These are phyloP conservation scores for Mastigias papua DNA, from an alignment of 30 jellyfish, hydroid and myxozoan genomes.

Conservation along the genomic window DNA sequence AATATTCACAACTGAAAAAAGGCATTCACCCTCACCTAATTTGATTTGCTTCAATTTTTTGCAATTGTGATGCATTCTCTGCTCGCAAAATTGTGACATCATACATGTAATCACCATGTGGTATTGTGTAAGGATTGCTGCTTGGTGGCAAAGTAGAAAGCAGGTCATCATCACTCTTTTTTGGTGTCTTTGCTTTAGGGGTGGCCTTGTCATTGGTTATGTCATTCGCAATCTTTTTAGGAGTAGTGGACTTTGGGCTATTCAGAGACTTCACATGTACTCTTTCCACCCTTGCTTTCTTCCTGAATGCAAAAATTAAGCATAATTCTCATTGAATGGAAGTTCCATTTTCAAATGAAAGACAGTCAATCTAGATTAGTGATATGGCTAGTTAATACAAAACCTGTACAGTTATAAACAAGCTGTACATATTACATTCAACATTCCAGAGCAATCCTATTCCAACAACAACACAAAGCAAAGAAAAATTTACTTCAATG, in stretches of 20 bases:
- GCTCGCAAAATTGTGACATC: constrained; percentile 13
- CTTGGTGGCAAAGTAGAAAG: neutral
- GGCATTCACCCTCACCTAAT: constrained; percentile 3
- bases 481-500: no score
- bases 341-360: neutral
- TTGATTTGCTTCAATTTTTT: constrained; percentile 3
- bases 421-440: no score
- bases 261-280: neutral
- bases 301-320: constrained; percentile 19
- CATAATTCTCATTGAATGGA: neutral
- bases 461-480: no score
- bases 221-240: constrained; percentile 13
- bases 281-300: constrained; percentile 35
- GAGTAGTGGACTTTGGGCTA: neutral
- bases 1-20: no score
- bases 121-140: neutral
- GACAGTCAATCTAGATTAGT: no score
- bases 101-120: neutral
- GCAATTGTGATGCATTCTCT: constrained; percentile 17
- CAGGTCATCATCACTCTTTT: constrained; percentile 4
- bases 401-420: no score
- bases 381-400: no score
- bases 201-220: neutral
- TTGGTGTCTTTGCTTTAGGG: constrained; percentile 50
- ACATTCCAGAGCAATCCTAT: no score